Percentiles rank a stretch among this genome's conserved stretches.
phyloP scores from a whole-genome alignment of 2,888 invertebrate species.

The Polia nebulosa region DNA sequence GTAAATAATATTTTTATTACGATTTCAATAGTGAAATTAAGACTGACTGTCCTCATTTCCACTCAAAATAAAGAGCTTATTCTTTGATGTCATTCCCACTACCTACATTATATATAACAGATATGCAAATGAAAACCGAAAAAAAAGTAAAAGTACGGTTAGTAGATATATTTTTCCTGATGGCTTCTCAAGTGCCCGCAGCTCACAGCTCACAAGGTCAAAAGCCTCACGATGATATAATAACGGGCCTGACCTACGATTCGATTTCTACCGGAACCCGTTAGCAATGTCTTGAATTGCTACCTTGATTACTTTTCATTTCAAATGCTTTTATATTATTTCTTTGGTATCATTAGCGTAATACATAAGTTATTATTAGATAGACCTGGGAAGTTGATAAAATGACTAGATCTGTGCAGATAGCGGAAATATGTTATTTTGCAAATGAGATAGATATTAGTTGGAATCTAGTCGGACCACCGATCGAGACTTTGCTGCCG shows the following conservation, averaged over 20 bases:
- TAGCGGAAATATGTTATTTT: conserved; percentile 56
- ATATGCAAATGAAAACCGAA: conserved; percentile 33
- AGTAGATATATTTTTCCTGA: conserved; percentile 32
- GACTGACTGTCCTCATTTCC: neutral
- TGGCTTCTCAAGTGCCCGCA: conserved; percentile 48
- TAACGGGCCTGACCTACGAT: conserved; percentile 75
- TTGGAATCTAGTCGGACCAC: conserved; percentile 11
- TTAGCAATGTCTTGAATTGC: conserved; percentile 56
- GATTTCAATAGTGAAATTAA: neutral
- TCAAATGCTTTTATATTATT: conserved; percentile 44
- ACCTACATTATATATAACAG: conserved; percentile 18
- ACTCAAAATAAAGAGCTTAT: neutral
- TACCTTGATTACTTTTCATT: conserved; percentile 66
- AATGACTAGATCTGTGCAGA: conserved; percentile 28
- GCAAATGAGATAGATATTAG: conserved; percentile 41
- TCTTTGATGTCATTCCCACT: conserved; percentile 17
- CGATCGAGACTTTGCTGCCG: neutral
- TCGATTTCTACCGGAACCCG: conserved; percentile 76
- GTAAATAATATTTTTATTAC: neutral
- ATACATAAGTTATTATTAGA: conserved; percentile 35
- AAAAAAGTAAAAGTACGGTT: conserved; percentile 64
- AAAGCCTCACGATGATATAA: conserved; percentile 62
- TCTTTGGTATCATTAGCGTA: conserved; percentile 44
- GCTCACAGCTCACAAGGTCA: conserved; percentile 58
- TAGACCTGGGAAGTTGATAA: conserved; percentile 35